Base-by-base conservation (phyloP, 2,113 vertebrate genomes). In the Hippocampus comes region DNA sequence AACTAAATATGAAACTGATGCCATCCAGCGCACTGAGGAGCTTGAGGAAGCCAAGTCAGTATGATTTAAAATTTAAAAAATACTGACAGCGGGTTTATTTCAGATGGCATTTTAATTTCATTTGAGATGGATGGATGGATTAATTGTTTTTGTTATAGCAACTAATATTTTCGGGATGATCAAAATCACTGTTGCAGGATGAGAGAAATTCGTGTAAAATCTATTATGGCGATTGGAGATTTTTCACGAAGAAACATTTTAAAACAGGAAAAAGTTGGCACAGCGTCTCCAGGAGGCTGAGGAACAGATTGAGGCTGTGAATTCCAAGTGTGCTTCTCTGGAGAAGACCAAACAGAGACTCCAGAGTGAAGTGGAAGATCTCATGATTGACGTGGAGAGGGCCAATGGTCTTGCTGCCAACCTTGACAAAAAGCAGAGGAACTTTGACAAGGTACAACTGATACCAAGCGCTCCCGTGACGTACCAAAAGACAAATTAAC, bases 21-120 rank as follows among this genome's bases (percentile, higher is more conserved):
- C 94, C 20, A 94, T 95, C 75, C 94, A 95, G 80, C 91, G 93
- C 68, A 95, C 90, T 0, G 95, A 95, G 83, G 94, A 95, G 81
- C 86, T 96, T 51, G 94, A 95, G 70, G 94, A 93, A 30, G 86
- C 94, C 82, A 96, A 89, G 90, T 90, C 90, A 94, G 49, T 92
- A 92, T 72, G 49, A 55, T 38, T 42, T n/a, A 15, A 25, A 46
- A 9, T 11, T 10, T n/a, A 10, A 5, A 21, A 2, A 63, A 38
- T 38, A 34, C 38, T 38, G 17, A 20, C 53, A 56, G 53, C 9
- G 21, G 53, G 21, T 63, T 63, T 61, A 7, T 61, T 17, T 61
- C 4, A 61, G 15, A 10, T 30, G 60, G 8, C 30, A 1, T 30
- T 30, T 63, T 30, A 25, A 63, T 38, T 17, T 30, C 21, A 63